phyloP scores from a whole-genome alignment of 2,888 invertebrate genomes.

The Agrotis clavis region DNA sequence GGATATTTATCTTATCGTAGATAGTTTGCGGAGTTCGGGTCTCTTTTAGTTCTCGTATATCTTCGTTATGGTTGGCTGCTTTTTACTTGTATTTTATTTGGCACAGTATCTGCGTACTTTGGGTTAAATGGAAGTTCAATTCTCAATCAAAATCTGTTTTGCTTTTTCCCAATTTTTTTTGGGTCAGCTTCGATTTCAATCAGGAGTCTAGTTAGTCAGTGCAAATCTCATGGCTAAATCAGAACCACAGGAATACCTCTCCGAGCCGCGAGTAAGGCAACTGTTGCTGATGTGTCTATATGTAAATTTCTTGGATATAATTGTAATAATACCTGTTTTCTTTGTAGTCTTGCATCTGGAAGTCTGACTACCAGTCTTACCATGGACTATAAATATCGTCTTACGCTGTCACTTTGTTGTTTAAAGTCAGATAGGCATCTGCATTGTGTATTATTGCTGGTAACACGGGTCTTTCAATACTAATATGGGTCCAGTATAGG shows the following conservation, averaged over 20 bases:
- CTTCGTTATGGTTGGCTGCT: constrained; percentile 20
- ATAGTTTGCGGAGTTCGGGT: constrained; percentile 25
- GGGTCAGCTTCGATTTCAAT: neutral
- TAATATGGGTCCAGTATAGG: neutral
- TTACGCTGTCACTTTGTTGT: neutral
- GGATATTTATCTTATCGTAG: constrained; percentile 52
- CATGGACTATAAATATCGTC: neutral
- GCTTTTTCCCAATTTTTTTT: too few species aligned
- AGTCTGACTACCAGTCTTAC: neutral
- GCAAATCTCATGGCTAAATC: neutral
- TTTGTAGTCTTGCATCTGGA: too few species aligned
- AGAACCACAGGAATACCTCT: too few species aligned
- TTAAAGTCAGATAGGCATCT: neutral
- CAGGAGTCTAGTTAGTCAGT: neutral
- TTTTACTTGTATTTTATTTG: constrained; percentile 16
- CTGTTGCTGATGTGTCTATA: neutral
- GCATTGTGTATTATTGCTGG: neutral
- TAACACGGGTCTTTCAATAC: neutral
- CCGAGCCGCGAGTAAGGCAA: neutral
- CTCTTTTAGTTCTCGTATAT: constrained; percentile 15
- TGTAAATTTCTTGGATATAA: too few species aligned
- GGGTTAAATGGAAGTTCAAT: neutral
- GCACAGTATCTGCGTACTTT: neutral
- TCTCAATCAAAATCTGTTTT: neutral
- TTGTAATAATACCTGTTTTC: too few species aligned